These are phyloP conservation scores for Masticophis lateralis DNA, from an alignment of 2,797 vertebrate species.

Conservation along the genomic window DNA sequence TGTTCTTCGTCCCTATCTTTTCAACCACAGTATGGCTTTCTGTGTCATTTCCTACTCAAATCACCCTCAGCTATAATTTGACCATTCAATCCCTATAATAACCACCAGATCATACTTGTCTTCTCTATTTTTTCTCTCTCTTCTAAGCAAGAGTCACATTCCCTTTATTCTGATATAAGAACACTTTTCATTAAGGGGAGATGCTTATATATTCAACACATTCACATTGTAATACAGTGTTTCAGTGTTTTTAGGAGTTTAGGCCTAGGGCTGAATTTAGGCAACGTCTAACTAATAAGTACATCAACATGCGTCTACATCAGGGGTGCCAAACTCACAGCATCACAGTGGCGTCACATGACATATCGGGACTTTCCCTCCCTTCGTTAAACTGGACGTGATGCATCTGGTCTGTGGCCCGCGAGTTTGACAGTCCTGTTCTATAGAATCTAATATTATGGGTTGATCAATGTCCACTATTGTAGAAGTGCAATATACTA, in stretches of 20 bases:
- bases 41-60: background rate
- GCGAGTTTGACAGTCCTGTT: too few relatives aligned
- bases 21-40: background rate
- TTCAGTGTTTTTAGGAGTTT: background rate
- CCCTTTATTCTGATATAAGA: background rate
- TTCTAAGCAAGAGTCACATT: background rate
- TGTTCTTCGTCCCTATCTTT: background rate
- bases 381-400: too few relatives aligned
- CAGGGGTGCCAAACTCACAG: too few relatives aligned
- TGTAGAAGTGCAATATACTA: background rate
- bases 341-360: too few relatives aligned
- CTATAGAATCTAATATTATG: background rate
- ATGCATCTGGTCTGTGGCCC: accelerated
- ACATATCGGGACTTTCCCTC: too few relatives aligned
- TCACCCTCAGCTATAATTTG: background rate
- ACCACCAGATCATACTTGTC: background rate
- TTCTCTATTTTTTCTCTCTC: background rate
- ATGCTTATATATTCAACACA: background rate
- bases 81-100: background rate
- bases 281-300: background rate
- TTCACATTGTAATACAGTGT: background rate
- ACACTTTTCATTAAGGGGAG: background rate
- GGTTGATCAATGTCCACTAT: background rate
- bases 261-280: background rate
- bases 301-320: background rate